A percentile compares a stretch with the other conserved stretches of the same genome.
phyloP scores from a whole-genome alignment of 2,888 invertebrate genomes.

The Formica aserva region DNA sequence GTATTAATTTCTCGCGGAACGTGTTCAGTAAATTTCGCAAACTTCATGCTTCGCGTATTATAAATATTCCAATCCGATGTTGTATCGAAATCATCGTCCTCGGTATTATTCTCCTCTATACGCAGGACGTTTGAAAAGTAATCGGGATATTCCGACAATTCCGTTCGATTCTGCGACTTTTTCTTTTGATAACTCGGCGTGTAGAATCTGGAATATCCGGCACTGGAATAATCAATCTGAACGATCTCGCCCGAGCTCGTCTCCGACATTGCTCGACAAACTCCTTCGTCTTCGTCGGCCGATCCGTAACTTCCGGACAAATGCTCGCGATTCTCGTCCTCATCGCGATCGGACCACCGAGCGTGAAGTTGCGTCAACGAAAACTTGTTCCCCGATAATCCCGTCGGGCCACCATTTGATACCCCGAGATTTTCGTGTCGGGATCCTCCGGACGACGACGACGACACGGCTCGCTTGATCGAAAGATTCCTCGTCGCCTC shows the following conservation, averaged over 20 bases:
- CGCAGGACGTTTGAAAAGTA: constrained; percentile 36
- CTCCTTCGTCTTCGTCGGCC: background rate
- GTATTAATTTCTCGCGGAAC: background rate
- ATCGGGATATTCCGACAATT: constrained; percentile 23
- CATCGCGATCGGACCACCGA: background rate
- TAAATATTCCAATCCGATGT: background rate
- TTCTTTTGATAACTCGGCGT: constrained; percentile 1
- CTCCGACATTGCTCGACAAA: background rate
- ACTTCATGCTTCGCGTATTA: background rate
- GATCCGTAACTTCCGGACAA: constrained; percentile 20
- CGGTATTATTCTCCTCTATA: background rate
- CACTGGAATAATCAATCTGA: constrained; percentile 23
- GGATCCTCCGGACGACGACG: background rate
- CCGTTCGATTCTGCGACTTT: background rate
- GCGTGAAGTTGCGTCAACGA: constrained; percentile 19
- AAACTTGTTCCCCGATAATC: constrained; percentile 24
- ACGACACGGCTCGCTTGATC: background rate
- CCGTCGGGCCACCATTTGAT: background rate
- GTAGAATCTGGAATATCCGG: constrained; percentile 15
- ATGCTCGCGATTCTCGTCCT: constrained; percentile 7
- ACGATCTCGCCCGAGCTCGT: constrained; percentile 2
- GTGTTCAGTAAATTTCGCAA: background rate
- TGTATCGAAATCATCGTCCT: constrained; percentile 10
- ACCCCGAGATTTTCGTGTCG: background rate
- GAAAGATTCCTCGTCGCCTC: background rate